Percentiles rank a stretch among this genome's conserved stretches.
Conservation (phyloP, 2,888 invertebrate species). For the Agelastica alni region DNA sequence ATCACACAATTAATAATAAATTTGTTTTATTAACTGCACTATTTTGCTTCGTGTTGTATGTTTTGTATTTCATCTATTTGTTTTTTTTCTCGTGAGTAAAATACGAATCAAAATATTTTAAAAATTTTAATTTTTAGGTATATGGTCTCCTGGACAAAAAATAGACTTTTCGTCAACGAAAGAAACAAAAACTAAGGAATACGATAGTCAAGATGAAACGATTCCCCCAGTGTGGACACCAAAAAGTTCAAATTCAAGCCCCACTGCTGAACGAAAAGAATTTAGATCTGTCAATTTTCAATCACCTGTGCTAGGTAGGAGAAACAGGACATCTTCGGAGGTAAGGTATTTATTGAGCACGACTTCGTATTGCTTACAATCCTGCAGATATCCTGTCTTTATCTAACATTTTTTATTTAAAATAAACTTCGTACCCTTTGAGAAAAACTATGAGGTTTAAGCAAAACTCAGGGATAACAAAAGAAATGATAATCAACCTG, state of each 20-base stretch:
- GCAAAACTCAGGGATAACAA: no score
- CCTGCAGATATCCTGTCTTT: no score
- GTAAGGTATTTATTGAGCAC: slow-evolving; percentile 35
- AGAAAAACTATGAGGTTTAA: no score
- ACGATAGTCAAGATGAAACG: slow-evolving; percentile 56
- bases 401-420: no score
- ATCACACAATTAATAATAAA: no score
- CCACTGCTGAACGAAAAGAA: slow-evolving; percentile 72
- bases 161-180: slow-evolving; percentile 35
- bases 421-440: no score
- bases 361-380: no score
- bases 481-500: no score
- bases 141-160: slow-evolving; percentile 66
- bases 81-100: background rate
- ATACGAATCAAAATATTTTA: background rate
- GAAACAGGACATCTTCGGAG: slow-evolving; percentile 42
- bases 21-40: background rate
- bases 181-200: slow-evolving; percentile 34
- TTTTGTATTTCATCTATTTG: background rate
- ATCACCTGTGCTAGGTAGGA: slow-evolving; percentile 63
- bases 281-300: slow-evolving; percentile 80
- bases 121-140: slow-evolving; percentile 45
- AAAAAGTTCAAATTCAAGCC: slow-evolving; percentile 71
- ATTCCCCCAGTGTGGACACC: slow-evolving; percentile 81
- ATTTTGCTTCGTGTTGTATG: background rate